phyloP scores from a whole-genome alignment of 2,113 vertebrate genomes.

The Tetrax tetrax region DNA sequence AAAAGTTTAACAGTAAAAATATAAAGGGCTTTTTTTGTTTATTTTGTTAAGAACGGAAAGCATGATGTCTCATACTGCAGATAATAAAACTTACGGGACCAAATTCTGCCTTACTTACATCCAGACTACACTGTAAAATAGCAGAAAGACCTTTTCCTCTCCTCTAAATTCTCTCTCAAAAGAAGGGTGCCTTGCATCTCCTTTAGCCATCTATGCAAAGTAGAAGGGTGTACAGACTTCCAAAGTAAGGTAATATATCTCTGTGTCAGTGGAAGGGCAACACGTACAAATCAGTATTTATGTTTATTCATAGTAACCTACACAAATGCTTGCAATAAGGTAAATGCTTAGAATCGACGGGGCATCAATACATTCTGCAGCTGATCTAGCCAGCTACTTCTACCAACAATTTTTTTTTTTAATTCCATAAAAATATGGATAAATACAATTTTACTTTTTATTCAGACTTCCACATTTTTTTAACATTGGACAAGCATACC shows the following conservation, averaged over 20 bases:
- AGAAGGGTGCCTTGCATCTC: conserved; percentile 51
- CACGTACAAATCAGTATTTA: conserved; percentile 57
- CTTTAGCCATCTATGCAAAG: conserved; percentile 67
- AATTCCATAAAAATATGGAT: neutral
- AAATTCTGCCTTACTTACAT: neutral
- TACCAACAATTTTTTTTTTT: neutral
- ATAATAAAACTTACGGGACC: neutral
- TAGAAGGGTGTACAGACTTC: conserved; percentile 58
- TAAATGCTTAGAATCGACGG: conserved; percentile 24
- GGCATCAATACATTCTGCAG: neutral
- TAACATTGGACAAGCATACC: neutral
- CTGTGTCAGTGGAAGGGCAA: conserved; percentile 65
- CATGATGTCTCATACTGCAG: neutral
- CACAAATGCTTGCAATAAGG: conserved; percentile 53
- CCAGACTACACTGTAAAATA: neutral
- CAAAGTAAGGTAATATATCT: conserved; percentile 67
- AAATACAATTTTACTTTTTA: neutral
- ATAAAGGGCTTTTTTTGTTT: neutral
- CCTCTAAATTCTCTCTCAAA: conserved; percentile 55
- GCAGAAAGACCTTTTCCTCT: conserved; percentile 54
- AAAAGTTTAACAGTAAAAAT: neutral
- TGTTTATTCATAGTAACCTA: conserved; percentile 69
- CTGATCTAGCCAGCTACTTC: neutral
- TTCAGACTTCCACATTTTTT: neutral
- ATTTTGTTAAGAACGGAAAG: neutral